Evolutionary conservation across 2,797 vertebrate species (phyloP).

Genomic region (Emys orbicularis): DNA sequence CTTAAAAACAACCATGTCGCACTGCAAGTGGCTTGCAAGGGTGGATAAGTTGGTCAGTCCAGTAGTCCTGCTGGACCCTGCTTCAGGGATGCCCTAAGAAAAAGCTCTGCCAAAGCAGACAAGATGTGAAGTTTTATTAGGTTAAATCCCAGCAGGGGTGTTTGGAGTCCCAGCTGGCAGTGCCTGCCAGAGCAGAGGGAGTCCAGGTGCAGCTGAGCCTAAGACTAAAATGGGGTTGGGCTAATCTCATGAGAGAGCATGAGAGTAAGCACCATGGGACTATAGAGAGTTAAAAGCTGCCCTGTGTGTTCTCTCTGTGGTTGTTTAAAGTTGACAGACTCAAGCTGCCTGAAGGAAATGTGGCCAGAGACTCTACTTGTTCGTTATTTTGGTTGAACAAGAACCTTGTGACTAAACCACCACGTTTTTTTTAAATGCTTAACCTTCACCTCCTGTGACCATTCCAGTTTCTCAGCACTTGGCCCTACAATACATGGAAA

Average conservation of each 20-base stretch:
- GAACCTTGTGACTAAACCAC: background rate
- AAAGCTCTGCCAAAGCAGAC: rapidly evolving
- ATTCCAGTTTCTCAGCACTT: background rate
- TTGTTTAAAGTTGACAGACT: background rate
- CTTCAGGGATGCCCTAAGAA: background rate
- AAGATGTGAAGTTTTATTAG: background rate
- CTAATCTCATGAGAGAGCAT: background rate
- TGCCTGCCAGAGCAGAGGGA: background rate
- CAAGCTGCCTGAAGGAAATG: background rate
- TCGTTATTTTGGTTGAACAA: background rate
- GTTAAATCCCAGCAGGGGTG: background rate
- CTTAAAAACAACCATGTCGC: background rate
- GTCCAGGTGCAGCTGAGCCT: background rate
- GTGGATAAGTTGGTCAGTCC: background rate
- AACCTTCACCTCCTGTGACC: background rate
- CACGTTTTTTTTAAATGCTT: background rate
- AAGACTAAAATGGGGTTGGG: background rate
- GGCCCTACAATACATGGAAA: background rate
- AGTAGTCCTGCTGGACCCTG: background rate
- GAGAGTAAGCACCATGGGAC: background rate
- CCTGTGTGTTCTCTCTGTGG: rapidly evolving
- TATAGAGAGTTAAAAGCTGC: background rate
- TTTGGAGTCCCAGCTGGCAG: background rate
- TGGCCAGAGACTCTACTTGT: background rate
- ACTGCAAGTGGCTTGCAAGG: background rate